phyloP scores from a whole-genome alignment of 1,140 invertebrate species.

The Drosophila subpulchrella region DNA sequence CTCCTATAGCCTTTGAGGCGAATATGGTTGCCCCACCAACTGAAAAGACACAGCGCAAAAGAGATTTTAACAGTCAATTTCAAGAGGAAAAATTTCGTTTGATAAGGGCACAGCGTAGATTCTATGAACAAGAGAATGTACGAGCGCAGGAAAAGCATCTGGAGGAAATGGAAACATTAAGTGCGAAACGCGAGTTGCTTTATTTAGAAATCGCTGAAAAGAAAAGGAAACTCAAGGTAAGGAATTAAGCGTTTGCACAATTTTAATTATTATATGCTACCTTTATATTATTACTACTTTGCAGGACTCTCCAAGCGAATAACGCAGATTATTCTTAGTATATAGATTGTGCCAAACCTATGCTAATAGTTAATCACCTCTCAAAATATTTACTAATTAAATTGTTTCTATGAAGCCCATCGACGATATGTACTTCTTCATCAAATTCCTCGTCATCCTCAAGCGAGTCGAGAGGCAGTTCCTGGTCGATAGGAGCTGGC shows the following conservation, averaged over 20 bases:
- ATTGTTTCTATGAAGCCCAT: neutral
- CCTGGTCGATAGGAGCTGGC: neutral
- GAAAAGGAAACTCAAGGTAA: slow-evolving; percentile 2
- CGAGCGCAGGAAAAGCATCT: slow-evolving; percentile 16
- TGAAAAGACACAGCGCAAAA: neutral
- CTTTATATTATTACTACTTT: neutral
- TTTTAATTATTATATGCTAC: neutral
- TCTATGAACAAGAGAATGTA: slow-evolving; percentile 21
- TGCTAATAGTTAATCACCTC: neutral
- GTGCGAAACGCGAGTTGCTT: slow-evolving; percentile 4
- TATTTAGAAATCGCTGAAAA: slow-evolving; percentile 24
- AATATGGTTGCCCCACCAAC: neutral
- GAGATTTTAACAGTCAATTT: neutral
- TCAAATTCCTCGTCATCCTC: neutral
- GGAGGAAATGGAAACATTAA: slow-evolving; percentile 15
- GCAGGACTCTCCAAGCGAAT: neutral
- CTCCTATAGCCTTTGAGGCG: neutral
- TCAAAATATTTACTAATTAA: slow-evolving; percentile 3
- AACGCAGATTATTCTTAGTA: neutral
- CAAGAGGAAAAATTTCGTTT: slow-evolving; percentile 8
- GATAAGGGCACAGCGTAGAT: slow-evolving; percentile 6
- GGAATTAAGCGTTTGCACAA: neutral
- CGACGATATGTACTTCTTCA: neutral
- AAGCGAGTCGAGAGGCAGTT: neutral
- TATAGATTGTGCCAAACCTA: neutral